Conservation (phyloP, 2,113 vertebrate species). For the human (Homo sapiens) region GRCh38 chr14:95906501-95907000, state of each 20-base stretch:
- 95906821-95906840: neutral
- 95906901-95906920: too few species aligned
- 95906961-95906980: neutral
- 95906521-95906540: neutral
- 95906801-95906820: neutral
- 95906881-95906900: neutral
- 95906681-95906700: neutral
- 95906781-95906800: fast-evolving
- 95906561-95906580: fast-evolving
- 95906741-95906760: neutral
- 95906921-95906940: neutral
- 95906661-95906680: fast-evolving
- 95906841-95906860: neutral
- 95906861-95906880: fast-evolving
- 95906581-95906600: fast-evolving
- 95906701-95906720: too few species aligned
- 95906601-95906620: neutral
- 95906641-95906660: neutral
- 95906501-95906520: too few species aligned
- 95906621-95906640: neutral
- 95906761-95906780: neutral
- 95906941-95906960: neutral
- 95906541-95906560: fast-evolving
- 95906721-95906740: neutral
- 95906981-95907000: neutral